Percentiles rank a stretch among this genome's conserved stretches.
Conservation (phyloP, 1,140 invertebrate species). For the Brachionus rotundiformis region DNA sequence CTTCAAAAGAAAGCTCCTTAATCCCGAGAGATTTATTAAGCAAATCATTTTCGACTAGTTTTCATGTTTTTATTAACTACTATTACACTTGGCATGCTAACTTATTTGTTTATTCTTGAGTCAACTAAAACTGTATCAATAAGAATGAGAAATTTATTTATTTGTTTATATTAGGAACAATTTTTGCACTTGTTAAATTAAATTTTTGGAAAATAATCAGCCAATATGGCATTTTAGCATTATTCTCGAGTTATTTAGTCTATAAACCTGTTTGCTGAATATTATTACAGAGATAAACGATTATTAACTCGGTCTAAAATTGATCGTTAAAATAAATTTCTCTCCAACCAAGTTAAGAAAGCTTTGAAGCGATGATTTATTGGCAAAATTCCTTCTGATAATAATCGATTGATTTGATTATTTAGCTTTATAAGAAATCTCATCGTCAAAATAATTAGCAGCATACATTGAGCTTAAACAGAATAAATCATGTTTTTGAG, state of each 20-base stretch:
- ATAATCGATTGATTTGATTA: conserved; percentile 25
- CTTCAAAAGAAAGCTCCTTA: conserved; percentile 30
- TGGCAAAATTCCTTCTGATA: neutral
- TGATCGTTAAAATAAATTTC: conserved; percentile 2
- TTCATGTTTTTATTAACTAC: conserved; percentile 37
- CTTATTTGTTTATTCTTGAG: conserved; percentile 35
- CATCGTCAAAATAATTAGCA: conserved; percentile 13
- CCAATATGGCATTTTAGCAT: conserved; percentile 14
- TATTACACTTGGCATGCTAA: conserved; percentile 46
- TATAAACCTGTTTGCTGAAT: conserved; percentile 29
- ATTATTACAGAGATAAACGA: conserved; percentile 23
- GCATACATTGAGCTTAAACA: neutral
- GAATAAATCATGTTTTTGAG: conserved; percentile 9
- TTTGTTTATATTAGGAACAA: conserved; percentile 6
- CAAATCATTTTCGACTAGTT: conserved; percentile 21
- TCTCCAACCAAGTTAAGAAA: neutral
- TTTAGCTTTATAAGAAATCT: neutral
- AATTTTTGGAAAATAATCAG: conserved; percentile 24
- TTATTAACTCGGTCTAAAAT: conserved; percentile 24
- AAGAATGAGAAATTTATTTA: neutral
- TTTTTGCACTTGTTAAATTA: neutral
- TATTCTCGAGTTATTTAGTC: conserved; percentile 26
- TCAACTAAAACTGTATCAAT: conserved; percentile 35
- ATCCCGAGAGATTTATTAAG: conserved; percentile 8
- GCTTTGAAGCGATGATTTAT: conserved; percentile 47